Conservation (phyloP, 2,888 invertebrate genomes). For the Dione vanillae region DNA sequence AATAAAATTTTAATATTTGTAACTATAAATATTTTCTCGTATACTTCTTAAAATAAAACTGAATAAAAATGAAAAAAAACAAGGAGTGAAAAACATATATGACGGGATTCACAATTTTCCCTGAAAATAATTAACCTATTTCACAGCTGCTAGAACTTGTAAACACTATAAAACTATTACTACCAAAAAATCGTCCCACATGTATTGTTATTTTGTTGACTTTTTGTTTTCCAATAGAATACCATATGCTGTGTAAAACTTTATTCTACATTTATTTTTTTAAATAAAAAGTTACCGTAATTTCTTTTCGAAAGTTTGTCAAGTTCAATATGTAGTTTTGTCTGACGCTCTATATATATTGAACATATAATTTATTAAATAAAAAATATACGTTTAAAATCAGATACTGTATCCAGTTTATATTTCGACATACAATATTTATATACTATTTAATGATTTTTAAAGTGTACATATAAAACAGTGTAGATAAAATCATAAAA, state of each 20-base stretch:
- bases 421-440: no score
- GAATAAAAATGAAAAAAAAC: slow-evolving; percentile 4
- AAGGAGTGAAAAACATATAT: not conserved
- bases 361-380: not conserved
- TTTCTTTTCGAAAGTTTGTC: slow-evolving; percentile 8
- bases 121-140: slow-evolving; percentile 14
- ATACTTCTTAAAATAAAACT: not conserved
- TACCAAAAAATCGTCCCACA: slow-evolving; percentile 11
- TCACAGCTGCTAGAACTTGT: slow-evolving; percentile 8
- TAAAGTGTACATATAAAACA: no score
- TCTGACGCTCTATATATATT: not conserved
- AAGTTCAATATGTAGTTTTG: not conserved
- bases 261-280: slow-evolving; percentile 8
- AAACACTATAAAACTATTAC: slow-evolving; percentile 16
- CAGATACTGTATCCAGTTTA: no score
- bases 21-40: not conserved
- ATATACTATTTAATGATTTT: no score
- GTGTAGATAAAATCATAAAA: no score
- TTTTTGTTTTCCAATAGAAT: slow-evolving; percentile 3
- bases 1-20: no score
- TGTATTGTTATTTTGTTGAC: not conserved
- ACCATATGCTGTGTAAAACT: slow-evolving; percentile 3
- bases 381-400: no score
- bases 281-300: slow-evolving; percentile 3
- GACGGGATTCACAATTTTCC: not conserved